These are phyloP conservation scores for Osmerus mordax DNA, from an alignment of 2,113 vertebrate species.

Conservation along the genomic window DNA sequence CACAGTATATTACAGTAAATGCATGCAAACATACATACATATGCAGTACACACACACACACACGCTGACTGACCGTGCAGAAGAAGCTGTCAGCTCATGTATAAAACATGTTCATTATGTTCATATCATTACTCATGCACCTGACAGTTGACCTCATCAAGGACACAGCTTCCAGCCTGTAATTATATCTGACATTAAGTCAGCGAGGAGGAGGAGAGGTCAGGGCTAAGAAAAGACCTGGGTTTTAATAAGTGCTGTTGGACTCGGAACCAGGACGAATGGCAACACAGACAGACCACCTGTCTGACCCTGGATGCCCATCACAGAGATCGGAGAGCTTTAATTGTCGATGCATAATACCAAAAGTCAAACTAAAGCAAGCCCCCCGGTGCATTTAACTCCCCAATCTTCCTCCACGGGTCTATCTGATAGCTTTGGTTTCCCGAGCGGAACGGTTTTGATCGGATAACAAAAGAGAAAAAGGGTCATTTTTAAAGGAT, in stretches of 20 bases:
- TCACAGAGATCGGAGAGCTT: too few species aligned
- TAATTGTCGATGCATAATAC: too few species aligned
- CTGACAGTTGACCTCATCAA: not conserved
- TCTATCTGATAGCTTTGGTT: too few species aligned
- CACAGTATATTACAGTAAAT: too few species aligned
- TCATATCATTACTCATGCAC: conserved; percentile 38
- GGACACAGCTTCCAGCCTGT: not conserved
- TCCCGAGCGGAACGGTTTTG: too few species aligned
- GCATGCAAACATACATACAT: too few species aligned
- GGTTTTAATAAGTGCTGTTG: not conserved
- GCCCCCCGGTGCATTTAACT: too few species aligned
- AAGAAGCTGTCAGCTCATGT: conserved; percentile 49
- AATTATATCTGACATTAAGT: not conserved
- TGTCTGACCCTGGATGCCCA: too few species aligned
- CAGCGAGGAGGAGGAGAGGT: not conserved
- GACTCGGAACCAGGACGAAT: not conserved
- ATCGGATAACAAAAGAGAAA: too few species aligned
- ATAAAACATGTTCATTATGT: conserved; percentile 63
- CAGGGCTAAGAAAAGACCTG: not conserved
- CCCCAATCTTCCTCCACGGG: too few species aligned
- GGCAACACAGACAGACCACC: too few species aligned
- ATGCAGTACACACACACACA: not conserved
- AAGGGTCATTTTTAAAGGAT: not conserved
- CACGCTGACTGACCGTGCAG: conserved; percentile 2
- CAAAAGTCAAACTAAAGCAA: too few species aligned